phyloP scores from a whole-genome alignment of 1,140 invertebrate species.

The Oscheius sp. region DNA sequence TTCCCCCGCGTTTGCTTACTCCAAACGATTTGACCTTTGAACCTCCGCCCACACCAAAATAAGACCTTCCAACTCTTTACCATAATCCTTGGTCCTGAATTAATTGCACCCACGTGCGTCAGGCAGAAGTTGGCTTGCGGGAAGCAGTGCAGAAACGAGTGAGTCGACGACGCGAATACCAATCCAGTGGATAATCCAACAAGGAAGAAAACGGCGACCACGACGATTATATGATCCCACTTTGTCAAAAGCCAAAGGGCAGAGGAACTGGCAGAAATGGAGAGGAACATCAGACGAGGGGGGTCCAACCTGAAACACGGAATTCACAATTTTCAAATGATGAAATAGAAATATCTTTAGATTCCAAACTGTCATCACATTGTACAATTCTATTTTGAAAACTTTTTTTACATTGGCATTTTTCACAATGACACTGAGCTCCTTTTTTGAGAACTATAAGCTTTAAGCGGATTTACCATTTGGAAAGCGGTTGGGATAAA shows the following conservation, averaged over 20 bases:
- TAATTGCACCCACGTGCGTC: neutral
- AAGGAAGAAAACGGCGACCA: neutral
- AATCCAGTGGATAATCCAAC: neutral
- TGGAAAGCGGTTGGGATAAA: neutral
- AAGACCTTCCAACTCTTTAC: neutral
- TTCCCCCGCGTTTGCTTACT: no score
- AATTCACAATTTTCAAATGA: no score
- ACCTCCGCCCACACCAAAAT: neutral
- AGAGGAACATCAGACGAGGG: no score
- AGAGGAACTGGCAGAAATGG: neutral
- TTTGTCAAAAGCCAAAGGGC: constrained; percentile 1
- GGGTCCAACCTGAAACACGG: no score
- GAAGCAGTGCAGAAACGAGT: constrained; percentile 2
- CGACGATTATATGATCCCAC: neutral
- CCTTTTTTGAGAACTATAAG: no score
- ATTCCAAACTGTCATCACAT: no score
- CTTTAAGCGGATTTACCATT: constrained; percentile 4
- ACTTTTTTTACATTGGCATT: no score
- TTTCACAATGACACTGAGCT: no score
- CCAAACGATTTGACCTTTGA: no score
- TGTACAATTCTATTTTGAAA: no score
- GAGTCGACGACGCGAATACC: neutral
- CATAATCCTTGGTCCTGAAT: no score
- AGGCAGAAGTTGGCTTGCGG: neutral
- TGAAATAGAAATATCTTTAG: no score